Base-by-base conservation (phyloP, 1,140 invertebrate species). In the Pogonomyrmex barbatus region DNA sequence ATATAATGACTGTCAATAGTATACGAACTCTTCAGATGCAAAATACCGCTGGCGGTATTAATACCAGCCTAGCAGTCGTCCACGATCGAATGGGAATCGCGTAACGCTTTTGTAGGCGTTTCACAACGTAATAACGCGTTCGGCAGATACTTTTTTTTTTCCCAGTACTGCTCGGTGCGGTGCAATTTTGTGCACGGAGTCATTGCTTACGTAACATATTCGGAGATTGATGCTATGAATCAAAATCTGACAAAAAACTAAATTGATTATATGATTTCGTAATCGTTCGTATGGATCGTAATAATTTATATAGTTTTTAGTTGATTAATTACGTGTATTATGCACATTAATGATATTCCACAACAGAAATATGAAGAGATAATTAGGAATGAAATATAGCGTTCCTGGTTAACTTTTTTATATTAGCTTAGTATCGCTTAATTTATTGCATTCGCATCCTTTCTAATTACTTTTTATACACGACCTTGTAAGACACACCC, bases 71-170 rank as follows among this genome's bases (percentile, higher is more conserved):
- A 45, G 33, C 30, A 65, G 36, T 42, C 33, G 24, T 12, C 6
- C 33, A 70, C 14, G 5, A 81, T 45, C 56, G 70, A 58, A 58
- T 70, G 12, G 3, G 50, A 33, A 81, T 81, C n/a, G 45, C 4
- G 45, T 50, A 63, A 62, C 12, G 56, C 42, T 60, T 56, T 81
- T 45, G 54, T 52, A 42, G 14, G 4, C 6, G 5, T 30, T n/a
- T n/a, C n/a, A 79, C 24, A 39, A 1, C 17, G 24, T 56, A 68
- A 68, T 81, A 58, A 47, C 39, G 39, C 10, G n/a, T 30, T 65
- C 9, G 2, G 24, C 10, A 58, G 9, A 58, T 45, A 70, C 36
- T 45, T 56, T n/a, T 12, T 70, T 68, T 9, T 36, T 47, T 0
- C 24, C 24, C 24, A 24, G 9, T 39, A 6, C 14, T 56, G 33